A percentile compares a stretch with the other conserved stretches of the same genome.
Conservation (phyloP, 2,113 vertebrate species). For the Xenopus laevis region DNA sequence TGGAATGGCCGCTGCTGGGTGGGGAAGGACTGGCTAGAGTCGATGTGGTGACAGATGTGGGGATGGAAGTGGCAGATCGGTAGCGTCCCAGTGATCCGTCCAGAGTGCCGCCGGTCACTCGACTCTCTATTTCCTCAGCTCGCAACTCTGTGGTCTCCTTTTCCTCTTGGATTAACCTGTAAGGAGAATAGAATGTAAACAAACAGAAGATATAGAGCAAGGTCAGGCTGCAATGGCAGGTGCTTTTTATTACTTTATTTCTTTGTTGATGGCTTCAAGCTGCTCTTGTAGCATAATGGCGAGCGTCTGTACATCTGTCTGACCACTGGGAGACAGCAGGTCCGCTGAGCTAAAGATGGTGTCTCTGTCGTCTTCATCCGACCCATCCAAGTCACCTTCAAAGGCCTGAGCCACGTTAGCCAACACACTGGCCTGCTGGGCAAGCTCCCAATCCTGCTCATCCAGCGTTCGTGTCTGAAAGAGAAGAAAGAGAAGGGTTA, state of each 20-base stretch:
- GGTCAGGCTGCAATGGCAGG: neutral
- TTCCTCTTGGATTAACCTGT: slow-evolving; percentile 88
- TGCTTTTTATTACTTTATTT: slow-evolving; percentile 77
- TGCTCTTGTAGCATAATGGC: slow-evolving; percentile 92
- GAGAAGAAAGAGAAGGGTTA: neutral
- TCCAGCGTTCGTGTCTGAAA: slow-evolving; percentile 58
- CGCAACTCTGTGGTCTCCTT: slow-evolving; percentile 87
- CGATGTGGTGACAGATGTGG: slow-evolving; percentile 86
- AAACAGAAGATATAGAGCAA: neutral
- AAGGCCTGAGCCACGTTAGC: slow-evolving; percentile 65
- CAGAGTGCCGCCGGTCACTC: slow-evolving; percentile 79
- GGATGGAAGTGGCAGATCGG: slow-evolving; percentile 73
- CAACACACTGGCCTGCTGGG: slow-evolving; percentile 60
- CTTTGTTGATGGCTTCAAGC: slow-evolving; percentile 90
- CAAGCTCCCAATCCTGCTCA: slow-evolving; percentile 77
- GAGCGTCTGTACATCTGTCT: slow-evolving; percentile 87
- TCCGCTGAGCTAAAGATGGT: slow-evolving; percentile 77
- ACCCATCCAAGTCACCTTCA: slow-evolving; percentile 73
- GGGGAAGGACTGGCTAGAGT: slow-evolving; percentile 88
- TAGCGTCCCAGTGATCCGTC: slow-evolving; percentile 77
- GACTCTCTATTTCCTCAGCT: slow-evolving; percentile 85
- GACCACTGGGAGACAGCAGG: slow-evolving; percentile 83
- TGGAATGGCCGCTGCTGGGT: slow-evolving; percentile 87
- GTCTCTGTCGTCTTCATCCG: slow-evolving; percentile 79
- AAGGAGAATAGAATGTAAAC: neutral